Evolutionary conservation across 2,113 vertebrate species (phyloP).

Genomic region (Xiphophorus hellerii): DNA sequence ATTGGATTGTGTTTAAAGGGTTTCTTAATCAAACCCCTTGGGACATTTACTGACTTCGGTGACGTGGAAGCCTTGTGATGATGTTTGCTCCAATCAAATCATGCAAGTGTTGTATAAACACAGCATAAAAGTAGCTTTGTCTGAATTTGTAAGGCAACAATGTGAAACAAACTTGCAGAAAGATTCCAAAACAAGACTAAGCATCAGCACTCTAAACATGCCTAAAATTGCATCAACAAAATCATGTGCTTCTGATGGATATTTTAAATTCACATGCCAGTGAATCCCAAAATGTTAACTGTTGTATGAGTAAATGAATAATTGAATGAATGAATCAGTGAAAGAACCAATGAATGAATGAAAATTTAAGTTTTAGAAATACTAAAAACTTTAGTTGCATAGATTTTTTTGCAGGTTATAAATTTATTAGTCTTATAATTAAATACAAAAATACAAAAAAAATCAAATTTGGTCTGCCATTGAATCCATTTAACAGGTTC

Average conservation of each 20-base stretch:
- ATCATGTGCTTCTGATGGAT: background rate
- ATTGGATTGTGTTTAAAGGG: background rate
- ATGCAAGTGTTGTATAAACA: conserved; percentile 29
- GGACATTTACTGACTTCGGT: conserved; percentile 21
- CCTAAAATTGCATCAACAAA: background rate
- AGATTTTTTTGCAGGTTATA: background rate
- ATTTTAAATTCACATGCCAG: conserved; percentile 23
- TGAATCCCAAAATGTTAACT: conserved; percentile 19
- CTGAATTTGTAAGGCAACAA: conserved; percentile 19
- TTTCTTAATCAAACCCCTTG: background rate
- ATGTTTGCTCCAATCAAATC: conserved; percentile 39
- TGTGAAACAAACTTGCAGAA: background rate
- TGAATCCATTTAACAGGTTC: background rate
- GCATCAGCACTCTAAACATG: background rate
- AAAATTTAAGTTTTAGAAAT: background rate
- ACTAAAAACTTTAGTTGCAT: background rate
- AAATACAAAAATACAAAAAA: background rate
- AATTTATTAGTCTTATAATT: background rate
- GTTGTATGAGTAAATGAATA: conserved; percentile 19
- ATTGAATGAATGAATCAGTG: background rate
- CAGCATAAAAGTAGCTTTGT: conserved; percentile 23
- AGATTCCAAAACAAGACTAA: background rate
- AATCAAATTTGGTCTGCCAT: background rate
- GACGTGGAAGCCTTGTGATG: conserved; percentile 23
- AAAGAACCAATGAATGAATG: no score